These are phyloP conservation scores for Zaprionus bogoriensis DNA, from an alignment of 2,888 invertebrate genomes.

Conservation along the genomic window DNA sequence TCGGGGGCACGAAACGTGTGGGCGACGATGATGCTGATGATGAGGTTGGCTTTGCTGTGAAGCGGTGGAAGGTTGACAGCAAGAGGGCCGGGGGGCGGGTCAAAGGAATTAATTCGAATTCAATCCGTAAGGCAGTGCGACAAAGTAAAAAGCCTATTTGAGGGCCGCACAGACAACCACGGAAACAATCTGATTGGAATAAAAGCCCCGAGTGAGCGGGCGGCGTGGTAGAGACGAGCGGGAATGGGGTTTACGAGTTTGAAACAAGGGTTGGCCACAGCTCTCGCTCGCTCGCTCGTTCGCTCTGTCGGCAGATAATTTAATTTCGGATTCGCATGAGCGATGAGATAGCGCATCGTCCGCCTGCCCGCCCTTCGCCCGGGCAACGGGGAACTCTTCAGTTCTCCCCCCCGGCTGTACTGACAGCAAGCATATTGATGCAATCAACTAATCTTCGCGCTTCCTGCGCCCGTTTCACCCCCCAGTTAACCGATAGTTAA, in stretches of 20 bases:
- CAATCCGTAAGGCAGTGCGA: constrained; percentile 68
- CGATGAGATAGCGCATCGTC: constrained; percentile 66
- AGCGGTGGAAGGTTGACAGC: not conserved
- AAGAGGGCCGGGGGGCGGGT: constrained; percentile 65
- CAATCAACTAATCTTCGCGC: constrained; percentile 83
- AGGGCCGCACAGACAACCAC: constrained; percentile 65
- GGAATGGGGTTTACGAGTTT: constrained; percentile 32
- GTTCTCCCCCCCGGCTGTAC: constrained; percentile 5
- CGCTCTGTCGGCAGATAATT: constrained; percentile 80
- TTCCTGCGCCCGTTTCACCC: constrained; percentile 60
- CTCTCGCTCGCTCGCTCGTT: not conserved
- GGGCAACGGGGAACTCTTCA: not conserved
- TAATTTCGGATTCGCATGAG: constrained; percentile 81
- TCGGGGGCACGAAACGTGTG: constrained; percentile 56
- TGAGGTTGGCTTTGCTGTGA: constrained; percentile 38
- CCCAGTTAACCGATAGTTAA: constrained; percentile 15
- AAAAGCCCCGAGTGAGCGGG: constrained; percentile 45
- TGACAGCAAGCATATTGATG: constrained; percentile 81
- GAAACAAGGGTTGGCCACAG: constrained; percentile 76
- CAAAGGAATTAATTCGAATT: constrained; percentile 82
- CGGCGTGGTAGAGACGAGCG: not conserved
- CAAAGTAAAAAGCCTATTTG: constrained; percentile 77
- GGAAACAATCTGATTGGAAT: constrained; percentile 82
- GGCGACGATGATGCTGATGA: constrained; percentile 48
- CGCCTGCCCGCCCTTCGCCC: not conserved